Conservation (phyloP, 2,888 invertebrate species). For the Cheilosia impressa region DNA sequence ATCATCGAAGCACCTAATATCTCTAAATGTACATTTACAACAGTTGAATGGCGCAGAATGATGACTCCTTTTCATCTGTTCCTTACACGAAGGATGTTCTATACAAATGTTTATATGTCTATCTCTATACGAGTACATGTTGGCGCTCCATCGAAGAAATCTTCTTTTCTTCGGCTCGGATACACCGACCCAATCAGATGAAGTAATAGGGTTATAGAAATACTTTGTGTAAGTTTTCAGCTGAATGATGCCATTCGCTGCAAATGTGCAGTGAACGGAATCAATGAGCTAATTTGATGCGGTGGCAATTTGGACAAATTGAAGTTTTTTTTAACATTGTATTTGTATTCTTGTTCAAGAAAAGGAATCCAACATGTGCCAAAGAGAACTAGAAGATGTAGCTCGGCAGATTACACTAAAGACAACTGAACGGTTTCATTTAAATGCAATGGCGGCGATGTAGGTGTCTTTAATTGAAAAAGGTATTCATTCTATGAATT, state of each 20-base stretch:
- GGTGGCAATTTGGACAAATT: conserved; percentile 69
- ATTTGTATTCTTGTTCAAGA: background rate
- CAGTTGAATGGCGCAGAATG: conserved; percentile 51
- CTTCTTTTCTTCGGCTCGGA: conserved; percentile 30
- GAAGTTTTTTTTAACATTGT: conserved; percentile 46
- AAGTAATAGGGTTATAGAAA: conserved; percentile 68
- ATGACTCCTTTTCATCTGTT: conserved; percentile 51
- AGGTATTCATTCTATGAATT: background rate
- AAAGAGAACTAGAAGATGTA: background rate
- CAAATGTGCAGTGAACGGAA: conserved; percentile 67
- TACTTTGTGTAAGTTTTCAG: conserved; percentile 56
- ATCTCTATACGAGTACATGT: conserved; percentile 4
- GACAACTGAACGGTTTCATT: background rate
- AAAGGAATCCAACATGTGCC: conserved; percentile 12
- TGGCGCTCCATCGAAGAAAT: conserved; percentile 35
- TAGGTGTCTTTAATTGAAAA: background rate
- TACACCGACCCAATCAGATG: conserved; percentile 57
- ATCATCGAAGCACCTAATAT: conserved; percentile 52
- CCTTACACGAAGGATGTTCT: conserved; percentile 2
- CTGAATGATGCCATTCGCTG: conserved; percentile 61
- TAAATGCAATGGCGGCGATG: background rate
- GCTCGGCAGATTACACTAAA: too few species aligned
- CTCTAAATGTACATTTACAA: conserved; percentile 68
- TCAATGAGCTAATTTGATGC: conserved; percentile 73
- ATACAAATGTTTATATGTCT: background rate